Base-by-base conservation (phyloP, 2,888 invertebrate species). In the Sicus ferrugineus region DNA sequence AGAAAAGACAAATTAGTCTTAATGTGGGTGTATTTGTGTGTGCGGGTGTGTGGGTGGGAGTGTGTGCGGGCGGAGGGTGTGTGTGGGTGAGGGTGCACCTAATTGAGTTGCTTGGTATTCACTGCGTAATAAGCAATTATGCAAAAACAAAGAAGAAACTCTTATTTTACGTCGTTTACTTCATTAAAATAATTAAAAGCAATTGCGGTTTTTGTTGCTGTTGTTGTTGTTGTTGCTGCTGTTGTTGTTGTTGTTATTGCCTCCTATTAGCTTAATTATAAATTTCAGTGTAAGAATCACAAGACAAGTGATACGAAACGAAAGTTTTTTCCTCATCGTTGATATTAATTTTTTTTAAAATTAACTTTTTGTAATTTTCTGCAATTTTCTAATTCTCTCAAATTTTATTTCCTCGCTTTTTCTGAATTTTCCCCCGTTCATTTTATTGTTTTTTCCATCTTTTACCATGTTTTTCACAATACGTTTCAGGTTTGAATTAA, bases 121-220 rank as follows among this genome's bases (percentile, higher is more conserved):
- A 19, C 21, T n/a, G 48, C 77, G 78, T 80, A 80, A 79, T 79
- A 76, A 78, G 81, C 70, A 77, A 79, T 79, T 79, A 79, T 79
- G 79, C 79, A 80, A 79, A 79, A 79, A 65, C 54, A 50, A 42
- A 14, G 42, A 42, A 14, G 4, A 42, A 54, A 54, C 14, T 54
- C 54, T 28, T 28, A 26, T 26, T 23, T 26, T 6, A 28, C 54
- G 54, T 54, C 54, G 34, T 30, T 58, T 31, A n/a, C 34, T 58
- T 58, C 59, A 34, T 59, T 59, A 34, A 38, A 59, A 19, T 59
- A 59, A 59, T 59, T 59, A 59, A 59, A 26, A 21, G 19, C 6
- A 21, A 34, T 42, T 61, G 42, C 26, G 9, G 42, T 19, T 23
- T 52, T 52, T 54, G 23, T 54, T 16, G 42, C 42, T 23, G 14